Conservation (phyloP, 2,113 vertebrate genomes). For the Enhydra lutris region DNA sequence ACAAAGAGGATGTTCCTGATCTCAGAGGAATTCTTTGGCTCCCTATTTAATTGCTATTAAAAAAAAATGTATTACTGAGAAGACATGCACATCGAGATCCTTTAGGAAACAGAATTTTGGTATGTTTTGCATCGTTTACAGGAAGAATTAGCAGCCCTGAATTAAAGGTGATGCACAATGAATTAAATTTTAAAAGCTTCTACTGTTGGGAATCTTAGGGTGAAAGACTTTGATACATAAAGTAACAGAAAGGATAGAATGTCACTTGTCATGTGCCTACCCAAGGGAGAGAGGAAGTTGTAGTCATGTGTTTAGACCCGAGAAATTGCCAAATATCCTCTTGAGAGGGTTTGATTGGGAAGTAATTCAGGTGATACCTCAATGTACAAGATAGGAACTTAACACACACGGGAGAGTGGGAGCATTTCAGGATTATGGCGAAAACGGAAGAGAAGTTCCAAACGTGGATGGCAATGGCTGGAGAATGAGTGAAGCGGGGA, state of each 20-base stretch:
- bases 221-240: background rate
- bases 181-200: background rate
- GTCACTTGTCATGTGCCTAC: background rate
- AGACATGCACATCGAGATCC: conserved; percentile 9
- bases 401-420: background rate
- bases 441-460: background rate
- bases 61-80: conserved; percentile 24
- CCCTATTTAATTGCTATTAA: background rate
- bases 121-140: background rate
- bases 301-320: background rate
- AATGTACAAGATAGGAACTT: background rate
- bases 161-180: background rate
- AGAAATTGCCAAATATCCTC: background rate
- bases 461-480: background rate
- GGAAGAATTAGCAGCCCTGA: background rate
- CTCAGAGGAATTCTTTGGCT: conserved; percentile 21
- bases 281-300: background rate
- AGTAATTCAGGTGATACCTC: background rate
- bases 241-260: background rate
- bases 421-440: background rate
- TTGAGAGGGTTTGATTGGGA: background rate
- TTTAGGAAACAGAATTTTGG: background rate
- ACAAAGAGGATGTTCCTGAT: conserved; percentile 26
- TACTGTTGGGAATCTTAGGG: background rate
- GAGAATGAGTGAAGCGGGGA: background rate